These are phyloP conservation scores for Aptenodytes patagonicus DNA, from an alignment of 2,113 vertebrate genomes.

Conservation along the genomic window DNA sequence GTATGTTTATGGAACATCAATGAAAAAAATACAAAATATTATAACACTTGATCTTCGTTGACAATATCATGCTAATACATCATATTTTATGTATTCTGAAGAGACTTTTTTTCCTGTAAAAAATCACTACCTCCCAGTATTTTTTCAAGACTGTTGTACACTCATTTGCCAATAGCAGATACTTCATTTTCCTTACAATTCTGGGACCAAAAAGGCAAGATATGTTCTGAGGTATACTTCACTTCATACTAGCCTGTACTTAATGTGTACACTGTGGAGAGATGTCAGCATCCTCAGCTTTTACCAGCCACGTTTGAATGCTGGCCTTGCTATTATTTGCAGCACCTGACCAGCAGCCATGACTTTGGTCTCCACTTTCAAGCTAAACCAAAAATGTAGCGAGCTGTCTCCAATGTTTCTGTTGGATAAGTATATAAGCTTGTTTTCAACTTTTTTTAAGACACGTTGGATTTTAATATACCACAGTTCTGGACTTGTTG, in stretches of 20 bases:
- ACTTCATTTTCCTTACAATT: neutral
- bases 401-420: neutral
- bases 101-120: neutral
- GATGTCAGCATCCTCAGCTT: neutral
- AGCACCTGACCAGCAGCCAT: neutral
- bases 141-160: neutral
- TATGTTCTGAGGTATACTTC: neutral
- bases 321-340: neutral
- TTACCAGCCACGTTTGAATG: neutral
- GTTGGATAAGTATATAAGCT: neutral
- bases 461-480: neutral
- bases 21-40: neutral
- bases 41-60: neutral
- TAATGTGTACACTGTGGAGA: accelerated
- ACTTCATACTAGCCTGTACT: neutral
- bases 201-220: neutral
- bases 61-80: neutral
- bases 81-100: neutral
- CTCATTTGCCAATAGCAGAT: neutral
- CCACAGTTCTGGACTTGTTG: neutral
- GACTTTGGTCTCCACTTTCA: neutral
- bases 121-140: neutral
- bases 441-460: neutral
- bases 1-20: neutral
- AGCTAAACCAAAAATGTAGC: neutral